These are phyloP conservation scores for Lasioglossum lativentre DNA, from an alignment of 2,888 invertebrate species.

Conservation along the genomic window DNA sequence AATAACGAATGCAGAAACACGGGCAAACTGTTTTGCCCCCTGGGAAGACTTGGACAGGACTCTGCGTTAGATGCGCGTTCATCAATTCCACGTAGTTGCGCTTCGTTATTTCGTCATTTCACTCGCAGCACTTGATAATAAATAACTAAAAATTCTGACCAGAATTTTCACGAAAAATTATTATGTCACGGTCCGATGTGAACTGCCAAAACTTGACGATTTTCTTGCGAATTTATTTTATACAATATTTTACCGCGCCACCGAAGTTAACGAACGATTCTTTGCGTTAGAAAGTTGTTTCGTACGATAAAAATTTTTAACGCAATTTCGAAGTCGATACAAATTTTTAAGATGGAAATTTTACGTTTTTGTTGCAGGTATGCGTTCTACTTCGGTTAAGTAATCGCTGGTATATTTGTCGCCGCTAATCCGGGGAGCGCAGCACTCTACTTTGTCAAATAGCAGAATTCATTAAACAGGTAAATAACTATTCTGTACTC, in stretches of 20 bases:
- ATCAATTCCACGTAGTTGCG: background rate
- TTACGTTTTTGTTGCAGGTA: background rate
- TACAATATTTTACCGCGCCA: too few relatives aligned
- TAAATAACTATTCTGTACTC: background rate
- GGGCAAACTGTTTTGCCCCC: background rate
- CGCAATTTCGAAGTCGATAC: background rate
- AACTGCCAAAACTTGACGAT: background rate
- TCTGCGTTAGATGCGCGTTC: slow-evolving; percentile 7
- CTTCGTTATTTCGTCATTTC: background rate
- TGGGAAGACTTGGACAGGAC: background rate
- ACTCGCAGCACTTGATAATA: background rate
- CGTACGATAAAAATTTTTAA: background rate
- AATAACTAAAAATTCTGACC: background rate
- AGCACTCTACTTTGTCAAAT: background rate
- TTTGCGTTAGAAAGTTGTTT: too few relatives aligned
- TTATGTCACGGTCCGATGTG: background rate
- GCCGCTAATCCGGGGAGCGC: background rate
- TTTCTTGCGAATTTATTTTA: background rate
- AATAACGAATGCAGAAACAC: background rate
- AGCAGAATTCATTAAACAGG: background rate
- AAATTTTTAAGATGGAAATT: background rate
- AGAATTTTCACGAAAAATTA: background rate
- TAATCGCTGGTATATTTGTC: background rate
- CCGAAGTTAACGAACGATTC: too few relatives aligned
- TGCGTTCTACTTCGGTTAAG: background rate